phyloP scores from a whole-genome alignment of 2,888 invertebrate genomes.

The Tiphia femorata region DNA sequence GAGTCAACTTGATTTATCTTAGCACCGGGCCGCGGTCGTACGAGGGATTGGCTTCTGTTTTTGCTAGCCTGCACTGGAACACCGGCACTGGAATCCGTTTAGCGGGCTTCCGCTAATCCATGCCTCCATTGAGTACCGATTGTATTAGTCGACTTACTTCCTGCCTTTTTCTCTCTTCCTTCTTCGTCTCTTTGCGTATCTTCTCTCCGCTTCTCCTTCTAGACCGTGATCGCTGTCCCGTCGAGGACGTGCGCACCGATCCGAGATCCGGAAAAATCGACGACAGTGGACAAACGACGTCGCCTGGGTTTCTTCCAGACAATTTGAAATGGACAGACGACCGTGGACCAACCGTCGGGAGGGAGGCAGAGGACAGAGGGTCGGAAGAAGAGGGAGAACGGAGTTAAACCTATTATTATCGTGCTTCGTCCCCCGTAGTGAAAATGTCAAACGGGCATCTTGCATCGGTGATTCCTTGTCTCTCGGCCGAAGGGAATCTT shows the following conservation, averaged over 20 bases:
- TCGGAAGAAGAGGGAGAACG: conserved; percentile 33
- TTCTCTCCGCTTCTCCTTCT: too few relatives aligned
- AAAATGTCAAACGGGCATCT: conserved; percentile 63
- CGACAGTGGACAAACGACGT: conserved; percentile 17
- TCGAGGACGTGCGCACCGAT: too few relatives aligned
- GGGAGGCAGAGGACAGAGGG: neutral
- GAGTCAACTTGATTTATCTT: conserved; percentile 1
- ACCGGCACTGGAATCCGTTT: conserved; percentile 39
- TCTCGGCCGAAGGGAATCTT: too few relatives aligned
- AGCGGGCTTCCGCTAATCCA: conserved; percentile 38
- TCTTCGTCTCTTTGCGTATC: too few relatives aligned
- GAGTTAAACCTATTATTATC: conserved; percentile 66
- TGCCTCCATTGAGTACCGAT: conserved; percentile 16
- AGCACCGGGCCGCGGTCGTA: conserved; percentile 9
- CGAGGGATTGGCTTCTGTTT: conserved; percentile 47
- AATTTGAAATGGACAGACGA: conserved; percentile 58
- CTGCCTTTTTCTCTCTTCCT: too few relatives aligned
- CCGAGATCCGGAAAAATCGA: conserved; percentile 42
- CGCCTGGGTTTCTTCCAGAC: conserved; percentile 58
- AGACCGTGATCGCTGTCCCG: too few relatives aligned
- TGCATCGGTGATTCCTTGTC: conserved; percentile 45
- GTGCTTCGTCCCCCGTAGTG: conserved; percentile 58
- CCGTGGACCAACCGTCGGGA: neutral
- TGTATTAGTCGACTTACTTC: too few relatives aligned
- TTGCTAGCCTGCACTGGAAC: conserved; percentile 38